Conservation (phyloP, 2,888 invertebrate genomes). For the Drosophila subsilvestris region DNA sequence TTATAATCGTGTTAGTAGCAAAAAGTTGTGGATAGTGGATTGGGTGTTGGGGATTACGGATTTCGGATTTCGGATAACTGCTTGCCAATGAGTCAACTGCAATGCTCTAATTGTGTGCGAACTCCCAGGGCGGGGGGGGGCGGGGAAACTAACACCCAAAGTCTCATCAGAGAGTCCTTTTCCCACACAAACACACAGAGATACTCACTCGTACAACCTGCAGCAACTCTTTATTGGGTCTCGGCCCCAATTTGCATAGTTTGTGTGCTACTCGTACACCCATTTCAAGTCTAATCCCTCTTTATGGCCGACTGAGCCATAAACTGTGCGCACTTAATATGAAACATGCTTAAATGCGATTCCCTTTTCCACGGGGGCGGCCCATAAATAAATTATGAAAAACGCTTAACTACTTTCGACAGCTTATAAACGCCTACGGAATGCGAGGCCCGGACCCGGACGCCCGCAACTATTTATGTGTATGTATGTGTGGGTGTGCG, state of each 20-base stretch:
- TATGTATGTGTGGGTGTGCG: slow-evolving; percentile 22
- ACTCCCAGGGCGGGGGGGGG: slow-evolving; percentile 12
- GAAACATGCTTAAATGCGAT: slow-evolving; percentile 76
- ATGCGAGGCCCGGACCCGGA: slow-evolving; percentile 43
- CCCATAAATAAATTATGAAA: slow-evolving; percentile 79
- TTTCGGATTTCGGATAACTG: slow-evolving; percentile 54
- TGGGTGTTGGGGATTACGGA: slow-evolving; percentile 19
- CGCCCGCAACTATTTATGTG: slow-evolving; percentile 58
- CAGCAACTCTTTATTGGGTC: slow-evolving; percentile 49
- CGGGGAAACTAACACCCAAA: slow-evolving; percentile 5
- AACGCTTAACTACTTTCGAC: slow-evolving; percentile 81
- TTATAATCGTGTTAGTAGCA: slow-evolving; percentile 73
- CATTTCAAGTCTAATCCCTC: slow-evolving; percentile 64
- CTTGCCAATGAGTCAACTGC: slow-evolving; percentile 62
- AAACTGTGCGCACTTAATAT: slow-evolving; percentile 77
- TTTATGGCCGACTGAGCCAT: slow-evolving; percentile 73
- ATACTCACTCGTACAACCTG: slow-evolving; percentile 24
- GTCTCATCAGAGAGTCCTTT: neutral
- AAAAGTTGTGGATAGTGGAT: slow-evolving; percentile 56
- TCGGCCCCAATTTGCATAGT: slow-evolving; percentile 64
- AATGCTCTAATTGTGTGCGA: slow-evolving; percentile 44
- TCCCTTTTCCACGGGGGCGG: slow-evolving; percentile 56
- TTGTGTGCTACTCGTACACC: slow-evolving; percentile 29
- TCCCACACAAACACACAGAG: too few species aligned
- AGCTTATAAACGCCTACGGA: slow-evolving; percentile 80